Conservation (phyloP, 92 coral and sea anemone genomes). For the Plumapathes pennacea region DNA sequence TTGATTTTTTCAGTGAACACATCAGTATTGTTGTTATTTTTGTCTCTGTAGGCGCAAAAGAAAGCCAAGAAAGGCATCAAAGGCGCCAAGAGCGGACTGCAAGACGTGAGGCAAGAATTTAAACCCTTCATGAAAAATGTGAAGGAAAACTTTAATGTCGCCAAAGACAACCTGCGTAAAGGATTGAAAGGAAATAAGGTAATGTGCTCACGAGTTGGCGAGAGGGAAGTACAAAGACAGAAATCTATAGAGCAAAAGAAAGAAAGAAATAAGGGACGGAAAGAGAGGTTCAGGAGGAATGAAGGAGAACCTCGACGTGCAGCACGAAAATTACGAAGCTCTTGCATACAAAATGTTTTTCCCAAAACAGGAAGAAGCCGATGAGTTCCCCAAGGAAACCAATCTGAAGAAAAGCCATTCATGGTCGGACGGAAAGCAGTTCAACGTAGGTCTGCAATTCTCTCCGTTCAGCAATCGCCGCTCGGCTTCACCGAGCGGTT, state of each 20-base stretch:
- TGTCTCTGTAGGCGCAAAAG: slow-evolving; percentile 29
- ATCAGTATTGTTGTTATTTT: neutral
- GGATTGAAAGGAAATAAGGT: slow-evolving; percentile 56
- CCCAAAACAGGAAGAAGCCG: slow-evolving; percentile 58
- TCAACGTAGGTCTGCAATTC: slow-evolving; percentile 32
- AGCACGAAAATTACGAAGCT: neutral
- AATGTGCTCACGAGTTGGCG: too few species aligned
- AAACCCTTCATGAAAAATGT: slow-evolving; percentile 54
- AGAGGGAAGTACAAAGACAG: too few species aligned
- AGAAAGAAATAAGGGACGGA: too few species aligned
- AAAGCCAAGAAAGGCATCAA: slow-evolving; percentile 68
- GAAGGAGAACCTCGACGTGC: too few species aligned
- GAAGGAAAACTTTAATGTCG: slow-evolving; percentile 40
- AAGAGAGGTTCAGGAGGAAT: too few species aligned
- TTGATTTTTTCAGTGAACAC: neutral
- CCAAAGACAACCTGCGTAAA: slow-evolving; percentile 12
- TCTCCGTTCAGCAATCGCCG: slow-evolving; percentile 70
- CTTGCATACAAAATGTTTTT: neutral
- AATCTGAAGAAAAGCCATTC: slow-evolving; percentile 70
- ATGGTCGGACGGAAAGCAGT: slow-evolving; percentile 58
- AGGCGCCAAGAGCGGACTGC: slow-evolving; percentile 59
- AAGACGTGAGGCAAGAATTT: slow-evolving; percentile 54
- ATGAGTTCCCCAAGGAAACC: slow-evolving; percentile 47
- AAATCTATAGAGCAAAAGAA: too few species aligned
- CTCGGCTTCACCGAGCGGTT: slow-evolving; percentile 55